These are phyloP conservation scores for Chiroxiphia lanceolata DNA, from an alignment of 2,797 vertebrate species.

Conservation along the genomic window DNA sequence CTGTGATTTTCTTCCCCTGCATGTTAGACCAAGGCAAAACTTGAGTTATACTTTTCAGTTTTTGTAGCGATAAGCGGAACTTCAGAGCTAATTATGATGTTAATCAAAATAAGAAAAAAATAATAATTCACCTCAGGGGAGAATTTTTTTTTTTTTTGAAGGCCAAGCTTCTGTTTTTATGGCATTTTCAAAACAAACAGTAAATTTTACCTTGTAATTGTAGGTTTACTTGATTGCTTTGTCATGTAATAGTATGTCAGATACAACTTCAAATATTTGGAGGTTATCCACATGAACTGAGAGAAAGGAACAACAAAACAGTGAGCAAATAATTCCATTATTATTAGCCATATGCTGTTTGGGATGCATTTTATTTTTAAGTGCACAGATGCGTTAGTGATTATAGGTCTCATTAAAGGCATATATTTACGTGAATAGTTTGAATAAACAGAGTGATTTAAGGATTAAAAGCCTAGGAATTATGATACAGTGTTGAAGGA, in stretches of 20 bases:
- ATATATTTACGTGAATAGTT: not conserved
- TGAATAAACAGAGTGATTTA: not conserved
- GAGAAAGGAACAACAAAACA: not conserved
- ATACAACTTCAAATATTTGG: not conserved
- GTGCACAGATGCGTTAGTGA: accelerated
- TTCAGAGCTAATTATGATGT: not conserved
- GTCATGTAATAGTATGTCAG: not conserved
- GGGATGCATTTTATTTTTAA: accelerated
- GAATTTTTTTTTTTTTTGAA: not conserved
- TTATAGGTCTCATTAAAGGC: not conserved
- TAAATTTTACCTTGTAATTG: not conserved
- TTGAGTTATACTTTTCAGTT: not conserved
- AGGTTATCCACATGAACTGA: not conserved
- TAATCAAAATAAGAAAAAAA: not conserved
- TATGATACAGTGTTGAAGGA: not conserved
- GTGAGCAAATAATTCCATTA: accelerated
- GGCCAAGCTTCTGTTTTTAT: not conserved
- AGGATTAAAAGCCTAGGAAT: not conserved
- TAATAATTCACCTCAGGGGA: not conserved
- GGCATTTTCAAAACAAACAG: not conserved
- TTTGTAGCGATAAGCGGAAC: not conserved
- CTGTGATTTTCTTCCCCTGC: not conserved
- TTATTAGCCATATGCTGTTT: not conserved
- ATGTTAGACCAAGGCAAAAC: accelerated
- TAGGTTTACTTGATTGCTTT: not conserved